Percentiles rank a stretch among this genome's conserved stretches.
phyloP scores from a whole-genome alignment of 2,113 vertebrate genomes.

The Chaenocephalus aceratus region DNA sequence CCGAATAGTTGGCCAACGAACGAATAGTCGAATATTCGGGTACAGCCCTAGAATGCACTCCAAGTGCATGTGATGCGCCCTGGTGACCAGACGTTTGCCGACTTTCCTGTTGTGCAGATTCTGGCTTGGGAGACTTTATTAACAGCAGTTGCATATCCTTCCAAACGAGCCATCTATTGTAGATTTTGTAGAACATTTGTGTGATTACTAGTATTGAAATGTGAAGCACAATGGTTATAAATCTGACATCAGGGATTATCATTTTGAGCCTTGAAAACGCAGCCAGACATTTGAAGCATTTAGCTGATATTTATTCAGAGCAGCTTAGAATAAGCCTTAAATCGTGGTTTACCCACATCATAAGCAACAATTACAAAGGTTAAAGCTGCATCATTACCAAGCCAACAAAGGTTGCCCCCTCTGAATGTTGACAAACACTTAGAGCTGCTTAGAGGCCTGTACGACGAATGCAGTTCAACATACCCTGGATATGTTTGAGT shows the following conservation, averaged over 20 bases:
- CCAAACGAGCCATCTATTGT: not conserved
- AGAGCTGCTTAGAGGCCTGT: no score
- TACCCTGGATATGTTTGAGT: no score
- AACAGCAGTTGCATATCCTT: no score
- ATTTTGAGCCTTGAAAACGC: constrained; percentile 4
- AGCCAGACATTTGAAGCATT: constrained; percentile 19
- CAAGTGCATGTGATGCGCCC: no score
- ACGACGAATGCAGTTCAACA: no score
- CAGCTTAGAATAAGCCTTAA: constrained; percentile 55
- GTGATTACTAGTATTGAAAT: not conserved
- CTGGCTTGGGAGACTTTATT: no score
- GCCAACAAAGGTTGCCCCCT: constrained; percentile 1
- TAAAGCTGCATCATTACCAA: not conserved
- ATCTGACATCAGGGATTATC: constrained; percentile 34
- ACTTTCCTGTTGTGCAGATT: no score
- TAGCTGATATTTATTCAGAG: constrained; percentile 41
- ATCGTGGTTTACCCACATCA: constrained; percentile 40
- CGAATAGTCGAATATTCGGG: no score
- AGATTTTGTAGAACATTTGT: not conserved
- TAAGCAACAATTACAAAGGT: constrained; percentile 34
- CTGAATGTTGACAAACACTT: not conserved
- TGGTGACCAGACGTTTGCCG: no score
- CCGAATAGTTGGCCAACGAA: no score
- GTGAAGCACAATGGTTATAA: not conserved
- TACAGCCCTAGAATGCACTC: no score